Evolutionary conservation across 1,140 invertebrate genomes (phyloP).

Genomic region (Ips nitidus): DNA sequence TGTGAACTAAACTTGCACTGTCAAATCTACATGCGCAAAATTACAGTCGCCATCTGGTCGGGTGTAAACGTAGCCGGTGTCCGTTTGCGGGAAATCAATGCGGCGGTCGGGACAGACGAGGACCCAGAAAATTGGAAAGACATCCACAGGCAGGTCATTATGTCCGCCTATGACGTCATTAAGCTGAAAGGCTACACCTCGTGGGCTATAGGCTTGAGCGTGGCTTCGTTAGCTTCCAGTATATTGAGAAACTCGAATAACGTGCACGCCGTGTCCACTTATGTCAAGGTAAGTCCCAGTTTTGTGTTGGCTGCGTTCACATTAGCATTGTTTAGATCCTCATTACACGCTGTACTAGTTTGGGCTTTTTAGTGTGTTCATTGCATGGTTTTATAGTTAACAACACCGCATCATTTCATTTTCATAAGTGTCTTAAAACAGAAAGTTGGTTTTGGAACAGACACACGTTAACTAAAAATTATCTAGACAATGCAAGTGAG

Average conservation of each 20-base stretch:
- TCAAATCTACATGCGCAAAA: neutral
- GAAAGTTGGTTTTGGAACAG: no score
- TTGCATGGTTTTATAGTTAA: no score
- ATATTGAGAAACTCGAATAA: conserved; percentile 77
- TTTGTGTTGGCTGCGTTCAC: neutral
- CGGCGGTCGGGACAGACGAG: conserved; percentile 66
- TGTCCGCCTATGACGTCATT: conserved; percentile 88
- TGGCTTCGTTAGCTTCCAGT: conserved; percentile 69
- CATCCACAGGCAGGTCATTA: conserved; percentile 76
- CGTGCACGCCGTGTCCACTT: conserved; percentile 80
- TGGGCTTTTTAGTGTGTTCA: no score
- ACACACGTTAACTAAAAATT: no score
- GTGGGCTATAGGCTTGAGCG: conserved; percentile 87
- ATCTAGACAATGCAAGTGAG: no score
- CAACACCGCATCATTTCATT: no score
- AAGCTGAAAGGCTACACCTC: conserved; percentile 87
- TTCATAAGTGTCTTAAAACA: no score
- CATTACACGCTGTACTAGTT: neutral
- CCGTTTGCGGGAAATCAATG: conserved; percentile 74
- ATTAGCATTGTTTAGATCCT: neutral
- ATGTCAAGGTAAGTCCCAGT: conserved; percentile 66
- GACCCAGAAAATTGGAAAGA: conserved; percentile 80
- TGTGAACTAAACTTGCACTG: conserved; percentile 8
- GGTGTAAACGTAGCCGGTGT: conserved; percentile 90
- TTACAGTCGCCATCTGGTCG: conserved; percentile 87